Conservation (phyloP, 2,113 vertebrate species). For the Baryphthengus martii region DNA sequence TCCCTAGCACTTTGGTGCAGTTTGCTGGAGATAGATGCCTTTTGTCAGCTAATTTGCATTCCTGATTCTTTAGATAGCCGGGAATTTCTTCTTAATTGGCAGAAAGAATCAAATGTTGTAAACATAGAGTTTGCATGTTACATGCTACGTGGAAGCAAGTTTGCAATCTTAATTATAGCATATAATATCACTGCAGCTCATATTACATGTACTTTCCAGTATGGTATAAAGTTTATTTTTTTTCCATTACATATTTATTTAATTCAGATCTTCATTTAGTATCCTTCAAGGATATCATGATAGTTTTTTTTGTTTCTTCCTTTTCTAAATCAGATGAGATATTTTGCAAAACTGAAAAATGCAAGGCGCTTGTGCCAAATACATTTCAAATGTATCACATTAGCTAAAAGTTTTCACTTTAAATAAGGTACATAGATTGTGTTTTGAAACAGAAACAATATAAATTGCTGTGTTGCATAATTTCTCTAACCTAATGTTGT, state of each 20-base stretch:
- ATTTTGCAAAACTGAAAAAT: conserved; percentile 10
- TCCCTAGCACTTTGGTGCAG: background rate
- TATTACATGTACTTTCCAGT: conserved; percentile 30
- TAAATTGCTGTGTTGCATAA: background rate
- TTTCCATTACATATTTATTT: conserved; percentile 17
- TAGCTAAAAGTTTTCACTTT: background rate
- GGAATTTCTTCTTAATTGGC: background rate
- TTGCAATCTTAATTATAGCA: conserved; percentile 16
- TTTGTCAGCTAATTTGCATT: background rate
- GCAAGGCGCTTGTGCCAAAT: conserved; percentile 2
- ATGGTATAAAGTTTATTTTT: conserved; percentile 5
- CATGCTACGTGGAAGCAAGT: background rate
- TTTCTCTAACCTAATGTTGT: background rate
- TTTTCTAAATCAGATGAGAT: background rate
- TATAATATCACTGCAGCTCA: conserved; percentile 13
- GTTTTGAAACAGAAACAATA: background rate
- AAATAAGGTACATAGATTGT: background rate
- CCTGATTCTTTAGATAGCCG: background rate
- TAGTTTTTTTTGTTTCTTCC: background rate
- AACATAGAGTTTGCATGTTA: background rate
- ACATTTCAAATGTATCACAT: background rate
- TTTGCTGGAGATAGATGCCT: background rate
- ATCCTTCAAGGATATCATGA: background rate
- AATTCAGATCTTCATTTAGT: conserved; percentile 30
- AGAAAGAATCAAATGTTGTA: conserved; percentile 3